Evolutionary conservation across 2,113 vertebrate species (phyloP).

Genomic region (Albula goreensis): DNA sequence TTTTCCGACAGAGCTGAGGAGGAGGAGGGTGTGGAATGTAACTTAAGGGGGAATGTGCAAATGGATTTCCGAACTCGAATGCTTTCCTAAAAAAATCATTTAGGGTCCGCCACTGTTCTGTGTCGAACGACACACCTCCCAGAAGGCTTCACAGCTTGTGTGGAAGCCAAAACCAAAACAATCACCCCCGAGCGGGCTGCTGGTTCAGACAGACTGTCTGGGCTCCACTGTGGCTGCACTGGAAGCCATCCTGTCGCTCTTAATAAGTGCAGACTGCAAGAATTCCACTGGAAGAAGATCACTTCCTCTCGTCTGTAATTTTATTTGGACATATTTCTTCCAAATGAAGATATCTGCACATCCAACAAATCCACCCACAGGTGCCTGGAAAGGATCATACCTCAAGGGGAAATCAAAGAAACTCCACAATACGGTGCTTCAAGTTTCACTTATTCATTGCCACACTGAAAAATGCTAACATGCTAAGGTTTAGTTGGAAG

Average conservation of each 20-base stretch:
- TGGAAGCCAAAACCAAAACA: neutral
- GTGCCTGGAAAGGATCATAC: too few relatives aligned
- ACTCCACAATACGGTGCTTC: too few relatives aligned
- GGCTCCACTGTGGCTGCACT: neutral
- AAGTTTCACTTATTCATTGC: too few relatives aligned
- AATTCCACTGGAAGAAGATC: neutral
- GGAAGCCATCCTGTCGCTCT: neutral
- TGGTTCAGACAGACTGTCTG: neutral
- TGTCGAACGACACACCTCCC: neutral
- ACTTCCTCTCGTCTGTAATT: neutral
- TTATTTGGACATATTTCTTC: too few relatives aligned
- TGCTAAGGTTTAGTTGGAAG: too few relatives aligned
- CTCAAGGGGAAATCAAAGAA: too few relatives aligned
- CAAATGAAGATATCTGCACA: too few relatives aligned
- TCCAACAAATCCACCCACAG: too few relatives aligned
- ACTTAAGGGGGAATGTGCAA: neutral
- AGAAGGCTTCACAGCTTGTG: neutral
- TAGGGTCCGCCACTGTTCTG: neutral
- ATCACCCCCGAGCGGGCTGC: neutral
- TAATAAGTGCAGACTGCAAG: neutral
- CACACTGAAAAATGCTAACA: too few relatives aligned
- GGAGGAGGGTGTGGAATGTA: neutral
- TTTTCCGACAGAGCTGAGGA: neutral
- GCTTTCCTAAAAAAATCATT: neutral
- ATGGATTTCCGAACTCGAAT: neutral